These are phyloP conservation scores for Sorex araneus DNA, from an alignment of 2,113 vertebrate species.

Conservation along the genomic window DNA sequence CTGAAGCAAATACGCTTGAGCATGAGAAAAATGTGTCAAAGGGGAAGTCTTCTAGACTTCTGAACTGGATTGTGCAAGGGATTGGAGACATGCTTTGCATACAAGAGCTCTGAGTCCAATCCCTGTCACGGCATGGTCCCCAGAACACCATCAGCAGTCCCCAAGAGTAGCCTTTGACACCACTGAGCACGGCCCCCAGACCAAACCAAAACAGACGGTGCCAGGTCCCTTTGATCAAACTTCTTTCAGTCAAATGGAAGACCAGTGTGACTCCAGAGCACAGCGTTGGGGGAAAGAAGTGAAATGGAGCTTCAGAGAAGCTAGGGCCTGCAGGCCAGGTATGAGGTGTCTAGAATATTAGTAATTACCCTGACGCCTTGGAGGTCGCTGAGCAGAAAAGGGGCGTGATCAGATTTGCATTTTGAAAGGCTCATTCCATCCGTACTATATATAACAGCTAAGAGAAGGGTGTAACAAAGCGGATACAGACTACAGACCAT, in stretches of 20 bases:
- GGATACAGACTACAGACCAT: neutral
- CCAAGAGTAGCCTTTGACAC: too few species aligned
- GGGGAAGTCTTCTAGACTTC: neutral
- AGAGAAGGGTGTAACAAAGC: neutral
- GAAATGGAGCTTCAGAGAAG: neutral
- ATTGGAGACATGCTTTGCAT: too few species aligned
- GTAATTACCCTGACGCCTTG: neutral
- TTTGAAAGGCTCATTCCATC: slow-evolving; percentile 36
- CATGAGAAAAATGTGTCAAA: neutral
- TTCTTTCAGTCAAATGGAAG: too few species aligned
- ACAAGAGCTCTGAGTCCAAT: too few species aligned
- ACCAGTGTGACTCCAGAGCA: neutral
- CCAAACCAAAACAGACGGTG: too few species aligned
- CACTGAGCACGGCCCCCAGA: too few species aligned
- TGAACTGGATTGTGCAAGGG: slow-evolving; percentile 29
- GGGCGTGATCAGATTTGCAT: neutral
- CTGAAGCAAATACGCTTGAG: slow-evolving; percentile 15
- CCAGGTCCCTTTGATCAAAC: too few species aligned
- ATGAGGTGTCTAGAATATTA: neutral
- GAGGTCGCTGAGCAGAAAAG: slow-evolving; percentile 3
- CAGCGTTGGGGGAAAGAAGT: neutral
- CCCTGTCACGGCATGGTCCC: too few species aligned
- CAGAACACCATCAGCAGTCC: too few species aligned
- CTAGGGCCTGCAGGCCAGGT: neutral
- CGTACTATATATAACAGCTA: neutral